Conservation (phyloP, 2,888 invertebrate species). For the Agrochola lychnidis region DNA sequence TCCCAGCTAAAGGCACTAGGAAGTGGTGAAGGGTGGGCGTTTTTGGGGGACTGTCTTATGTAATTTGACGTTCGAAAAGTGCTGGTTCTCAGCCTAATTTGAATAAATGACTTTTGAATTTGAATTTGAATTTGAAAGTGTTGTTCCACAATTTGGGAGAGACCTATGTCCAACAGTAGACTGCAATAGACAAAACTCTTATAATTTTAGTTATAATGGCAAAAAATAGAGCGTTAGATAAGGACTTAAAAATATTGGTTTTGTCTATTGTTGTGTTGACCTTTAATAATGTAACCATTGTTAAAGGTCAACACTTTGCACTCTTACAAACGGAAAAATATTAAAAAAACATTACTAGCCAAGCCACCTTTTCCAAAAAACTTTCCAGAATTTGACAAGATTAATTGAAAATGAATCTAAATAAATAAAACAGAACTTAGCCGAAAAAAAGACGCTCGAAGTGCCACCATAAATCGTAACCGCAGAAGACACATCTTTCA, state of each 20-base stretch:
- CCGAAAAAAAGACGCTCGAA: not conserved
- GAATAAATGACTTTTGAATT: too few species aligned
- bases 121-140: too few species aligned
- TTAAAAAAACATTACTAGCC: not conserved
- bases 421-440: not conserved
- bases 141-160: too few species aligned
- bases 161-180: not conserved
- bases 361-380: not conserved
- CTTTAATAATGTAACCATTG: not conserved
- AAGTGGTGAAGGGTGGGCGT: too few species aligned
- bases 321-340: not conserved
- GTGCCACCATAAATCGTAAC: not conserved
- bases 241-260: not conserved
- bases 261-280: too few species aligned
- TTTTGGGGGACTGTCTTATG: too few species aligned
- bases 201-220: too few species aligned
- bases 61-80: too few species aligned
- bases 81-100: too few species aligned
- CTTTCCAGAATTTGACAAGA: not conserved
- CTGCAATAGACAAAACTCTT: not conserved
- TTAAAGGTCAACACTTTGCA: not conserved
- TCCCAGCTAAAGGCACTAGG: too few species aligned
- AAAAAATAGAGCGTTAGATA: not conserved
- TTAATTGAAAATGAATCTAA: not conserved
- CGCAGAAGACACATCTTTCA: not conserved